Evolutionary conservation across 2,113 vertebrate genomes (phyloP), one percentile per base, ranked within the genome.

Genomic region (Nerophis ophidion): DNA sequence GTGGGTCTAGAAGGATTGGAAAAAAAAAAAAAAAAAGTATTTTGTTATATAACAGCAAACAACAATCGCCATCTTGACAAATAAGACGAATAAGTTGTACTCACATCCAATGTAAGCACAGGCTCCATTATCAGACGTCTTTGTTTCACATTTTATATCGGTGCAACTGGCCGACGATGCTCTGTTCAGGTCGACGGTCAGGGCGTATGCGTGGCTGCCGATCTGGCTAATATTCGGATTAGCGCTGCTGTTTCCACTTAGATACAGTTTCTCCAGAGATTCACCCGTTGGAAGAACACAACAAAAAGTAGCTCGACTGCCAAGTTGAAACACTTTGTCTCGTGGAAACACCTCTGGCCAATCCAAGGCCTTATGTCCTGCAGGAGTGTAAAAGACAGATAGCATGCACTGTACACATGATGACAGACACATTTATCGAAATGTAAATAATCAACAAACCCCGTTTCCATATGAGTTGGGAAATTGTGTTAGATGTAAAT

Each of bases 271-370:
- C 0, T 2, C 0, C 1, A 85, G 73, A 0, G 0, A 13, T 0
- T 47, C 0, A 0, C 49, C 47, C 0, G 6, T 42, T 3, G 80
- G 72, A 36, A 84, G 3, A 40, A 86, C 48, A 17, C 89, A 91
- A 78, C 86, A 89, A 76, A 90, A 88, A 0, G 71, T 80, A 38
- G 42, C 59, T 1, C 0, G 72, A 26, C 79, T 81, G 62, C 81
- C 85, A 3, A 76, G 85, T 1, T 42, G 0, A 10, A 83, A 54
- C 26, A 57, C 8, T 16, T 0, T 16, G 40, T 89, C 83, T n/a
- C 5, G n/a, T 49, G 90, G 89, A 49, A 53, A 87, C 16, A 87
- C 48, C 4, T 35, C 0, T 0, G 13, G 1, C 0, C 1, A 0
- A 9, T 3, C 0, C 6, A n/a, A 6, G 34, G 26, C 1, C 14